Evolutionary conservation across 2,888 invertebrate species (phyloP).

Genomic region (Neoaliturus tenellus): DNA sequence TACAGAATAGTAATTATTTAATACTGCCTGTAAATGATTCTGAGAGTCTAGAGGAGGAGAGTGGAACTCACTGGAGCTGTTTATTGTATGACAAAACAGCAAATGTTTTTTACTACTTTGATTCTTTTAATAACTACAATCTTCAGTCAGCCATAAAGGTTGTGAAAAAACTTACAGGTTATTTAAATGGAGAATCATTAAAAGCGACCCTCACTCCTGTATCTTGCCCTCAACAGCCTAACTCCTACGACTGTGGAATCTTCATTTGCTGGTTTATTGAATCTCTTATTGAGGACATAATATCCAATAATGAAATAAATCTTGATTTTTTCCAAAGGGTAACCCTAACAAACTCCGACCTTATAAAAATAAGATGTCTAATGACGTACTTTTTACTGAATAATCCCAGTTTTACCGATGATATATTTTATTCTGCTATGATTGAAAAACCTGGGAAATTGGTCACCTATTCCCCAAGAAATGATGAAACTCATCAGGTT

Average conservation of each 20-base stretch:
- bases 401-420: not conserved
- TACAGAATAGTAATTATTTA: not conserved
- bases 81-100: slow-evolving; percentile 10
- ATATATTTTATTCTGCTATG: not conserved
- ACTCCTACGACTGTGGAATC: slow-evolving; percentile 11
- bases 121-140: slow-evolving; percentile 8
- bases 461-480: not conserved
- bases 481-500: not conserved
- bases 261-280: slow-evolving; percentile 17
- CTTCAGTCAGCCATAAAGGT: not conserved
- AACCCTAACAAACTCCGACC: not conserved
- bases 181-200: not conserved
- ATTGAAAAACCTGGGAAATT: not conserved
- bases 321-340: not conserved
- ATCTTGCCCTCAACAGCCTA: slow-evolving; percentile 2
- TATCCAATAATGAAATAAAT: not conserved
- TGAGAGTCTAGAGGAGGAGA: not conserved
- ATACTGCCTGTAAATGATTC: slow-evolving; percentile 15
- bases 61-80: slow-evolving; percentile 28
- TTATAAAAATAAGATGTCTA: not conserved
- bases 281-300: not conserved
- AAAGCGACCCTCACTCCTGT: not conserved
- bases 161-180: not conserved
- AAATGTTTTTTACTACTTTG: not conserved
- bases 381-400: not conserved